Evolutionary conservation across 2,797 vertebrate genomes (phyloP).

Genomic region (Catamblyrhynchus diadema): DNA sequence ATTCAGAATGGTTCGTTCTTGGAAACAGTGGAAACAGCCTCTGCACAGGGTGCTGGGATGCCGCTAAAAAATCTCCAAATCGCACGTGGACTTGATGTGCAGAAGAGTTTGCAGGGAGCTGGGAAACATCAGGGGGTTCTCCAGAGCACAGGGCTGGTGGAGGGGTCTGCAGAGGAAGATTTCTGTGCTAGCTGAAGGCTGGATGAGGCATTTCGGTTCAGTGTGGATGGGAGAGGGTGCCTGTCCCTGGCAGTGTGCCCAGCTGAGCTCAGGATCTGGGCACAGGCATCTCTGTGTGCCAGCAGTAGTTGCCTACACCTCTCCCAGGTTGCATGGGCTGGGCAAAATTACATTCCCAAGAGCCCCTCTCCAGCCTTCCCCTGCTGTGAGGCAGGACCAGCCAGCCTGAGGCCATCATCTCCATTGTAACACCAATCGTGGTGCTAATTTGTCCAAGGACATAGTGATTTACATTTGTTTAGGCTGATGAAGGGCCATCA

Average conservation of each 20-base stretch:
- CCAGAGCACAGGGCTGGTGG: neutral
- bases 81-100: neutral
- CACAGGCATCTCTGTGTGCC: neutral
- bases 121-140: neutral
- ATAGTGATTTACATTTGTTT: constrained; percentile 52
- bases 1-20: neutral
- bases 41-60: neutral
- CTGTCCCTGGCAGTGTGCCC: neutral
- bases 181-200: neutral
- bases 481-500: constrained; percentile 40
- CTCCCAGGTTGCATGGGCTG: neutral
- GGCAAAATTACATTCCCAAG: neutral
- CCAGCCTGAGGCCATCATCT: neutral
- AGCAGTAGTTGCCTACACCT: neutral
- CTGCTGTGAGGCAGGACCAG: neutral
- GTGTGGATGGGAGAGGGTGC: neutral
- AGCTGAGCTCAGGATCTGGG: neutral
- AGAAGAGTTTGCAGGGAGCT: neutral
- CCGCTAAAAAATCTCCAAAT: neutral
- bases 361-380: neutral
- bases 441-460: neutral
- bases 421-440: neutral
- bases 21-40: neutral
- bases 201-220: neutral
- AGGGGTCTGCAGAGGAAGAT: neutral